Base-by-base conservation (phyloP, 2,113 vertebrate species). In the Girardinichthys multiradiatus region DNA sequence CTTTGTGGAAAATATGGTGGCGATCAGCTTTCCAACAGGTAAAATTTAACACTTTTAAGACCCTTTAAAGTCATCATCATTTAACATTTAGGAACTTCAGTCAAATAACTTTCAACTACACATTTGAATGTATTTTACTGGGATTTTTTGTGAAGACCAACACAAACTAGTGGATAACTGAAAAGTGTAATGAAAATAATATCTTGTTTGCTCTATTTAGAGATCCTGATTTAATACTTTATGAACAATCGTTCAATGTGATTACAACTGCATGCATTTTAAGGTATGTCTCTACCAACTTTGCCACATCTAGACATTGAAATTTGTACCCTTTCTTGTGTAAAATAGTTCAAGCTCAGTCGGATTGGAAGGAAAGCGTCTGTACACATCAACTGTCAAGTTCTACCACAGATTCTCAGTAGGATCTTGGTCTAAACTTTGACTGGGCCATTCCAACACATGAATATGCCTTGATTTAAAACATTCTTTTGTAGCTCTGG, bases 11-110 rank as follows among this genome's bases (percentile, higher is more conserved):
- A 89, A 90, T 71, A 83, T 73, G 76, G 72, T 65, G 64, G 79
- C 63, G 59, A 82, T 81, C 84, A 82, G 76, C 79, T 86, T 54
- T n/a, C 21, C 21, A 54, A 37, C 83, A 93, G 83, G 87, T 93
- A 89, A 88, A 80, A 83, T 12, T 0, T 54, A n/a, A n/a, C 2
- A 10, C 8, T 54, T 24, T n/a, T n/a, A 54, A n/a, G 21, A 54
- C 5, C 24, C 8, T 54, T 54, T 8, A 54, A 24, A 51, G 7
- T 54, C 21, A n/a, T 54, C 10, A 24, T 51, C 5, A 12, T 39
- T 39, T 39, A 12, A 39, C 8, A 39, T 39, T 35, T 35, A 35
- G 35, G 35, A 35, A n/a, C n/a, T n/a, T n/a, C n/a, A n/a, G n/a
- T n/a, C n/a, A n/a, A n/a, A n/a, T n/a, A 37, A 37, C 9, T 37